These are phyloP conservation scores for Antidorcas marsupialis DNA, from an alignment of 2,113 vertebrate genomes.

Conservation along the genomic window DNA sequence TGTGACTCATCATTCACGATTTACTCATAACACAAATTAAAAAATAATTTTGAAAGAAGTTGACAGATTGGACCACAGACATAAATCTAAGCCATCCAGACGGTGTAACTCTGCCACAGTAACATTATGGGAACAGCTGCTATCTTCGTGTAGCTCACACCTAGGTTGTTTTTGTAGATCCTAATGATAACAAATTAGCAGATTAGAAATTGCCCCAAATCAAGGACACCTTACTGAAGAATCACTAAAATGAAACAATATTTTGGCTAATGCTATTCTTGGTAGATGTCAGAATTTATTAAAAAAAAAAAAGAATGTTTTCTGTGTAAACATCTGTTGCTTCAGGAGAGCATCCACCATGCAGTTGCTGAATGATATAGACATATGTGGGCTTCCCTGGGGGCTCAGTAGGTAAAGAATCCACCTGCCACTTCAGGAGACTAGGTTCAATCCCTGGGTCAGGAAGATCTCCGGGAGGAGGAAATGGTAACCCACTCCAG, in stretches of 20 bases:
- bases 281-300: constrained; percentile 10
- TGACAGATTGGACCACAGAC: constrained; percentile 70
- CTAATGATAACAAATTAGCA: constrained; percentile 68
- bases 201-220: constrained; percentile 77
- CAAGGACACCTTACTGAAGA: constrained; percentile 57
- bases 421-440: neutral
- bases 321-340: constrained; percentile 17
- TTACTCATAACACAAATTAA: constrained; percentile 60
- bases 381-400: neutral
- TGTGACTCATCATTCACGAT: constrained; percentile 54
- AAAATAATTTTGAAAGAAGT: constrained; percentile 47
- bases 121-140: constrained; percentile 71
- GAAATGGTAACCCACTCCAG: neutral
- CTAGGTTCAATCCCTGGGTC: neutral
- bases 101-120: constrained; percentile 39
- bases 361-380: constrained; percentile 3
- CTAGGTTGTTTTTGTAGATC: constrained; percentile 55
- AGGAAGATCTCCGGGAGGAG: neutral
- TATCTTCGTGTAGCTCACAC: constrained; percentile 65
- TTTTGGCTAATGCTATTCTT: constrained; percentile 21
- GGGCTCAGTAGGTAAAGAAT: neutral
- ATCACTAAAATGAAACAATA: constrained; percentile 37
- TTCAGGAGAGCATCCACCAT: neutral
- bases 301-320: neutral
- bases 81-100: constrained; percentile 62